Base-by-base conservation (phyloP, 53 echinoderm and acorn worm genomes). In the Henricia sp. region DNA sequence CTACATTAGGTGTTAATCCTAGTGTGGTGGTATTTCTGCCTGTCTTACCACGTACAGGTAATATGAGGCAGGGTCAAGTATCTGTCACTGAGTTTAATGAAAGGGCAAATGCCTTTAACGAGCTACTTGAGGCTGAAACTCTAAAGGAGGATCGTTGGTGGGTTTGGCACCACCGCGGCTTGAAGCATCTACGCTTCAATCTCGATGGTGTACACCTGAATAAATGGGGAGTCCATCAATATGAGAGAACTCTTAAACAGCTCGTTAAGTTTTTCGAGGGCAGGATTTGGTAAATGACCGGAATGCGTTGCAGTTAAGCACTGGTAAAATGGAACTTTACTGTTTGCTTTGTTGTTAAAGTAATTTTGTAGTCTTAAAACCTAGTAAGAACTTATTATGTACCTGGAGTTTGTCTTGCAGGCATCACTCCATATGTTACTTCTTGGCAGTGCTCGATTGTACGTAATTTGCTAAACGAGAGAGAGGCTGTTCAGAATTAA, bases 181-280 rank as follows among this genome's bases (percentile, higher is more conserved):
- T 84, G 19, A 25, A 40, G 32, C 57, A 52, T 29, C 42, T 56
- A 35, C 67, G 84, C 35, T 70, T 46, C 43, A 41, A 27, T 57
- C 39, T 84, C 27, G 84, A 84, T 40, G 71, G 84, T 1, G 71
- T 84, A 26, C 84, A 84, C 37, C 26, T 84, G 39, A 70, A 42
- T 25, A 6, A 43, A 10, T 27, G 25, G 44, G 70, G 70, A 6
- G 48, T 70, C 46, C 1, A 2, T 10, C 70, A 70, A 48, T 70
- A 70, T 44, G 1, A 46, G 24, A n/a, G 70, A 43, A 70, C 70
- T 9, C 44, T 70, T 27, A 41, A 30, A 26, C 70, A 70, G 48
- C 9, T 70, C 6, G 23, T 44, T 3, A 70, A 70, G 16, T 70
- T 33, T 29, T 70, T 70, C 24, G 46, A 70, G 19, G 1, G 5